Base-by-base conservation (phyloP, 2,113 vertebrate species). In the Odocoileus virginianus region DNA sequence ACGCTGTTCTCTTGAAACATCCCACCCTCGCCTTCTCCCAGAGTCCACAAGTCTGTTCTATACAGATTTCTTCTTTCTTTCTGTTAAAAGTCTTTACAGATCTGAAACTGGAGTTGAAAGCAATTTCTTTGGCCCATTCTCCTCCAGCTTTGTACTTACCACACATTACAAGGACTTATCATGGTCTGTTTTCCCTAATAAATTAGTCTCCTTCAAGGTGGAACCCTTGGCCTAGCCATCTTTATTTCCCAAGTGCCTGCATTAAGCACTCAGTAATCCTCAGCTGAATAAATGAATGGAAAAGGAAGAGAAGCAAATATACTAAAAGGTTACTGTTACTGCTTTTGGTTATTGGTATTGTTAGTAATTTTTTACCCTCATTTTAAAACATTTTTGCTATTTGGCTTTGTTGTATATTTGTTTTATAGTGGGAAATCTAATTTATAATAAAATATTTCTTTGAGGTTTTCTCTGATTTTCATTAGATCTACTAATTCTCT, bases 401-500 rank as follows among this genome's bases (percentile, higher is more conserved):
- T 16, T 28, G 25, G 30, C 60, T 50, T 50, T 50, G 47, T 50
- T 50, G 47, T 87, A 2, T 67, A 74, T 74, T 89, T 96, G 40
- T 60, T 88, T 87, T 87, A 76, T 76, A 95, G 84, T 50, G 28
- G 47, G 45, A 64, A 86, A 95, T 87, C 55, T 54, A 93, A 97
- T 91, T 79, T 87, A 92, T 16, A 87, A 74, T 83, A 67, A 82
- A 87, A 89, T 74, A 64, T 79, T 90, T 95, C 25, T 84, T 67
- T 88, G 61, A 95, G 19, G 8, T 50, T 50, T 58, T 52, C 47
- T 96, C 58, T 95, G 64, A 82, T 96, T 95, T 94, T 90, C 52
- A 90, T 90, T 71, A 97, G 23, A 43, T 94, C 40, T 92, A 50
- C 71, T 74, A 90, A 85, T 81, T 94, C 81, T 95, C 85, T 64